Percentiles rank a stretch among this genome's conserved stretches.
phyloP scores from a whole-genome alignment of 2,113 vertebrate genomes.

The Aegithalos caudatus region DNA sequence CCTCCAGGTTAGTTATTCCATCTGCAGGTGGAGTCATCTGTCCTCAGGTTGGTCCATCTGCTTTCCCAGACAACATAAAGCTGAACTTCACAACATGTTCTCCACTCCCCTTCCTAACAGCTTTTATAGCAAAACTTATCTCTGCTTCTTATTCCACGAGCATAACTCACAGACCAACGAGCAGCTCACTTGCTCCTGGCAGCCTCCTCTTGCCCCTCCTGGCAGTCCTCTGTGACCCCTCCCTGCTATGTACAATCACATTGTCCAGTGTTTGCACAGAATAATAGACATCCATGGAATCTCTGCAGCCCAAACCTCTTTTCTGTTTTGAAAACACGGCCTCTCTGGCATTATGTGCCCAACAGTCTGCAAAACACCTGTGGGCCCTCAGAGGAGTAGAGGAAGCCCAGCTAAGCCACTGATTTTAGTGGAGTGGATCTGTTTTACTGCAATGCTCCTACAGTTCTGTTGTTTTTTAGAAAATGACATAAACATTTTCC shows the following conservation, averaged over 20 bases:
- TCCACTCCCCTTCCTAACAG: background rate
- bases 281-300: background rate
- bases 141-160: background rate
- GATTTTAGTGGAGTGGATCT: background rate
- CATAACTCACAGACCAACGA: accelerated
- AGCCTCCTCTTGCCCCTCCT: background rate
- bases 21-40: background rate
- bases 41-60: background rate
- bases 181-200: background rate
- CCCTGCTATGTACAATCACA: background rate
- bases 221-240: background rate
- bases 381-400: background rate
- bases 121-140: background rate
- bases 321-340: background rate
- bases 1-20: background rate
- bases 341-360: background rate
- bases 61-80: background rate
- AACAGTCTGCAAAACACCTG: background rate
- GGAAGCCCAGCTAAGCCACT: background rate
- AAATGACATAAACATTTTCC: background rate
- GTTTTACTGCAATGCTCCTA: background rate
- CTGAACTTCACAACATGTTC: background rate
- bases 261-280: background rate
- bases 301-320: background rate
- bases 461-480: background rate